phyloP scores from a whole-genome alignment of 1,140 invertebrate genomes.

The Penaeus indicus region DNA sequence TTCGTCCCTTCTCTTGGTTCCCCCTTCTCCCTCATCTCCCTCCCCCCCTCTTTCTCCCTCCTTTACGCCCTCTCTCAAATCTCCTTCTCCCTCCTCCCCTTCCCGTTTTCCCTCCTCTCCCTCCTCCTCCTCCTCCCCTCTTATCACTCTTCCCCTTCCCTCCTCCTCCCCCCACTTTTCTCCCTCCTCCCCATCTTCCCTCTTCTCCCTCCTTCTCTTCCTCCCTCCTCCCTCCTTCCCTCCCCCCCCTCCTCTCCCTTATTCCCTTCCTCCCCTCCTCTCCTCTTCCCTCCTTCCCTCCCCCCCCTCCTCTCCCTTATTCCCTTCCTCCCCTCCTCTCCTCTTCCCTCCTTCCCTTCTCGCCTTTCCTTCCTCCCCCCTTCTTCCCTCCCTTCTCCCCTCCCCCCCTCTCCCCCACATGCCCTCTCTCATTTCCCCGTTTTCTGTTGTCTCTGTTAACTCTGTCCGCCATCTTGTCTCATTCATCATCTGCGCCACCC shows the following conservation, averaged over 20 bases:
- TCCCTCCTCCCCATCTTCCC: too few species aligned
- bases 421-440: not conserved
- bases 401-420: not conserved
- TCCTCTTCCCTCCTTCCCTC: not conserved
- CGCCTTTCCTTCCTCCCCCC: not conserved
- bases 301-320: too few species aligned
- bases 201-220: not conserved
- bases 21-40: not conserved
- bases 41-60: not conserved
- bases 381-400: too few species aligned
- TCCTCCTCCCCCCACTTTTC: not conserved
- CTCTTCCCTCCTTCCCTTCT: constrained; percentile 12
- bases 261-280: not conserved
- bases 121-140: not conserved
- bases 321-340: not conserved
- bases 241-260: constrained; percentile 5
- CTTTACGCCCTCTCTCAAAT: not conserved
- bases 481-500: not conserved
- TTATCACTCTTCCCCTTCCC: too few species aligned
- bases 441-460: too few species aligned
- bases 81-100: not conserved
- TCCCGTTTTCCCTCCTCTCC: not conserved
- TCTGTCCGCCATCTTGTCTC: not conserved
- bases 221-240: constrained; percentile 10
- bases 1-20: not conserved